phyloP scores from a whole-genome alignment of 2,797 vertebrate species.

The Anniella stebbinsi region DNA sequence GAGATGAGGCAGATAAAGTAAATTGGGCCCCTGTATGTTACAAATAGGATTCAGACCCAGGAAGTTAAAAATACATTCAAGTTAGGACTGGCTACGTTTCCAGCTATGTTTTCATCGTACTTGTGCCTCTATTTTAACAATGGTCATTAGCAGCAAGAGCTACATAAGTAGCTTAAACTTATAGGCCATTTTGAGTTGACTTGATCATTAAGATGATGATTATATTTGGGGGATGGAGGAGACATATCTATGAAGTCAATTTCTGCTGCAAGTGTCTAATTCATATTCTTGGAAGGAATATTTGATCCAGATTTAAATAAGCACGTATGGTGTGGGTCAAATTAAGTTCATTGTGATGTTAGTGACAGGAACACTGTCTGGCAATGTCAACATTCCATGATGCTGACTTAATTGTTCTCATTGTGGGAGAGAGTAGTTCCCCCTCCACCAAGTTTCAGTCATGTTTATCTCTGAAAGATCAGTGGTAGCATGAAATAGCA shows the following conservation, averaged over 20 bases:
- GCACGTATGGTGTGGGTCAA: background rate
- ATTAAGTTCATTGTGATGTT: background rate
- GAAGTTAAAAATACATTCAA: background rate
- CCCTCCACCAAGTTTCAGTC: background rate
- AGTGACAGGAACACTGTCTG: background rate
- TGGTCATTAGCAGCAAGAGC: background rate
- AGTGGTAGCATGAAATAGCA: background rate
- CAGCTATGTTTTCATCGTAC: background rate
- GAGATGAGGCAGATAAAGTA: no score
- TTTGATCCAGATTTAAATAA: background rate
- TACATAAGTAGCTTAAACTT: background rate
- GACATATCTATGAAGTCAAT: no score
- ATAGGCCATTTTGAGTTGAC: background rate
- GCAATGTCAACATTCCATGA: background rate
- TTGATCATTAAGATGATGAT: background rate
- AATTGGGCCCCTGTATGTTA: no score
- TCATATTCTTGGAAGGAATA: background rate
- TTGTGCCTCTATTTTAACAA: background rate
- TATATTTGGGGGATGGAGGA: no score
- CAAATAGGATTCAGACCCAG: no score
- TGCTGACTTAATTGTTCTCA: background rate
- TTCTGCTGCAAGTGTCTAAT: no score
- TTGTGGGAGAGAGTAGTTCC: background rate
- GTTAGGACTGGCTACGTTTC: background rate
- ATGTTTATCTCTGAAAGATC: background rate